Conservation (phyloP, 2,113 vertebrate genomes). For the Melanotaenia duboulayi region DNA sequence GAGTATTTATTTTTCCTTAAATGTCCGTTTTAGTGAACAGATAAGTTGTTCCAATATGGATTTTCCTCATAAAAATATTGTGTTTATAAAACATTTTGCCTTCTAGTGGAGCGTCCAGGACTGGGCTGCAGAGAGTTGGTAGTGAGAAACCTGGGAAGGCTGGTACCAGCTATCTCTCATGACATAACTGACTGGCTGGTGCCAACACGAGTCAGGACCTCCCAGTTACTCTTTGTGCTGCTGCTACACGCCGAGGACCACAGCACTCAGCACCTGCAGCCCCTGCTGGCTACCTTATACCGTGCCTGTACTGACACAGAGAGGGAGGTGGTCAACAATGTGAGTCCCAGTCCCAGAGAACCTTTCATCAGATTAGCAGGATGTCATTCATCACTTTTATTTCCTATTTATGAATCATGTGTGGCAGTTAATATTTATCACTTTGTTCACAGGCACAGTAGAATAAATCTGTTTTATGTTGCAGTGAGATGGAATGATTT, state of each 20-base stretch:
- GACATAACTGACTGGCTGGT: slow-evolving; percentile 92
- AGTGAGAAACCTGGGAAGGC: slow-evolving; percentile 88
- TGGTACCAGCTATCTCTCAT: slow-evolving; percentile 88
- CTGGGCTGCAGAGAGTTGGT: slow-evolving; percentile 95
- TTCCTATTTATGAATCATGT: background rate
- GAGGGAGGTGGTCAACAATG: slow-evolving; percentile 84
- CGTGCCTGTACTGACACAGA: slow-evolving; percentile 86
- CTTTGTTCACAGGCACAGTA: background rate
- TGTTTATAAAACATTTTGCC: background rate
- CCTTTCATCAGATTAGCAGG: background rate
- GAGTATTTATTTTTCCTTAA: background rate
- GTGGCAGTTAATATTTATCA: background rate
- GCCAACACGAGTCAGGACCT: slow-evolving; percentile 87
- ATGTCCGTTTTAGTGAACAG: background rate
- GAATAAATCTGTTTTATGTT: slow-evolving; percentile 2
- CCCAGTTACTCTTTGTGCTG: slow-evolving; percentile 87
- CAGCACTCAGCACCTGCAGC: slow-evolving; percentile 90
- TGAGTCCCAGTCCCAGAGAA: slow-evolving; percentile 81
- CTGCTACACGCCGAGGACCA: slow-evolving; percentile 93
- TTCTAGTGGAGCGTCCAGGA: slow-evolving; percentile 85
- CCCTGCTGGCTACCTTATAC: slow-evolving; percentile 86
- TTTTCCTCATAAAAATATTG: background rate
- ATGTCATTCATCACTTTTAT: background rate
- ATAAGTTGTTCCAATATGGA: background rate
- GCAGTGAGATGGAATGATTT: background rate